Evolutionary conservation across 2,888 invertebrate genomes (phyloP), one percentile per base, ranked within the genome.

Genomic region (Biston betularia): DNA sequence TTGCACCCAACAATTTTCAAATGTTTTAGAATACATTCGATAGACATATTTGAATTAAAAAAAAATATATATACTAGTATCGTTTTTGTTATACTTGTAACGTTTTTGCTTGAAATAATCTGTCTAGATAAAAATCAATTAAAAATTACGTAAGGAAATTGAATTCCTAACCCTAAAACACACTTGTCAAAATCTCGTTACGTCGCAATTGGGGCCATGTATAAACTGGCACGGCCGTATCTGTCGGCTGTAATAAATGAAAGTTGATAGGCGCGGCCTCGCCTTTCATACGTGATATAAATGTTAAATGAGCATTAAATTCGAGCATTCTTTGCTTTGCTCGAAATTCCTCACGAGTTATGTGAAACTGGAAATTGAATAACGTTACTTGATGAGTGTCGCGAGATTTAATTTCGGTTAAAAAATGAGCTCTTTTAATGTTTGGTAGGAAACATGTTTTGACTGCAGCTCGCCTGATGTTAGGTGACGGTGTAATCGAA

Each of bases 211-310:
- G 62, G 38, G 60, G 14, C n/a, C 48, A n/a, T 52, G 54, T 63
- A 63, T 68, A 65, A 59, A 68, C 65, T 65, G 46, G 52, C 50
- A 40, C 63, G 53, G 38, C 55, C 45, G 44, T 65, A 62, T 69
- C 65, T 67, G 68, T 53, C 67, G 57, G 45, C 45, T 62, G 65
- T 69, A 68, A 71, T 73, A 73, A 73, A 73, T 68, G 73, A 68
- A 69, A 71, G 70, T 71, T 69, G 73, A 71, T 70, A 67, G 68
- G 65, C 68, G 60, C 66, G 68, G 57, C 68, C 68, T 69, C 62
- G 68, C 65, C 65, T 65, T 61, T 62, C 67, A 71, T 73, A 71
- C 73, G 73, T 73, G 71, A 68, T 65, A 67, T 70, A 70, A 73
- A 70, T 73, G 63, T 68, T 68, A 70, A 69, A 69, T 63, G 65